Percentiles rank a stretch among this genome's conserved stretches.
phyloP scores from a whole-genome alignment of 2,113 vertebrate species.

The Caretta caretta region DNA sequence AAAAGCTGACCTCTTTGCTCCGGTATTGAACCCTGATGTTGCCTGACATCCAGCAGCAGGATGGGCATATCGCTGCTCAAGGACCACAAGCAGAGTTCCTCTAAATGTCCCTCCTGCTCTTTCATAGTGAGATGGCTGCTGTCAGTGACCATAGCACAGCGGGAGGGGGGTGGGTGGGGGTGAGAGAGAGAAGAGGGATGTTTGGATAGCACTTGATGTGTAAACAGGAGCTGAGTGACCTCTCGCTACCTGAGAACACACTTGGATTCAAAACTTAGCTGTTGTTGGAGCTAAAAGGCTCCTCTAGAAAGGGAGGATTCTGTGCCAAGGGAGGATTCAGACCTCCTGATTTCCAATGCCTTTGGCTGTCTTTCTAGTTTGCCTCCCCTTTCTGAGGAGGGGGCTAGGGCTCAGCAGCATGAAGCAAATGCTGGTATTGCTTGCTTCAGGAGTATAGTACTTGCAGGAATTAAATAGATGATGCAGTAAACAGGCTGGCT shows the following conservation, averaged over 20 bases:
- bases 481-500: neutral
- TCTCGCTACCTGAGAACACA: neutral
- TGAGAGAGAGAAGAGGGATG: neutral
- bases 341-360: neutral
- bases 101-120: neutral
- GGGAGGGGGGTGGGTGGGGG: neutral
- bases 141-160: neutral
- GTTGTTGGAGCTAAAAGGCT: neutral
- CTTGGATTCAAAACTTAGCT: neutral
- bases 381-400: constrained; percentile 11
- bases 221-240: neutral
- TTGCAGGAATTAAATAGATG: neutral
- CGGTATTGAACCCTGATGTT: neutral
- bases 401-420: neutral
- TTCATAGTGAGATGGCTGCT: neutral
- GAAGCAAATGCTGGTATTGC: constrained; percentile 27
- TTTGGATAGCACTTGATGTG: neutral
- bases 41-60: neutral
- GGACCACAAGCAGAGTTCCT: neutral
- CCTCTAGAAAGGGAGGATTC: neutral
- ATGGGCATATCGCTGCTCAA: neutral
- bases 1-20: neutral
- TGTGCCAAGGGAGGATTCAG: neutral
- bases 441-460: neutral
- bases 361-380: neutral